Evolutionary conservation across 2,888 invertebrate genomes (phyloP), one percentile per base, ranked within the genome.

Genomic region (Terebella lapidaria): DNA sequence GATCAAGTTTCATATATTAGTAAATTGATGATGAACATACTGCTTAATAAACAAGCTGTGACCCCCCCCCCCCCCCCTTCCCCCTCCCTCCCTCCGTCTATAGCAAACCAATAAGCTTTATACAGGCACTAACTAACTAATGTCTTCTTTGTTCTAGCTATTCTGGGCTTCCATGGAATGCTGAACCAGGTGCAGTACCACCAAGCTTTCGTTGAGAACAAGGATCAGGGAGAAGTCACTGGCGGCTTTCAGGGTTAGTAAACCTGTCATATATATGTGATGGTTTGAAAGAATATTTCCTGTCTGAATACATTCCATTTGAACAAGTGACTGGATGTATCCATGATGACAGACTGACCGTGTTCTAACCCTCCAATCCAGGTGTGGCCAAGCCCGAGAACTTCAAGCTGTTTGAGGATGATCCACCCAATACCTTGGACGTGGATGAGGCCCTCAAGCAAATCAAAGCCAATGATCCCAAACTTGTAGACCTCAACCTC

Each of bases 181-280:
- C 92, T 99, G 89, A 99, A 96, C 82, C 99, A 99, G 84, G 95
- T 96, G 80, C 99, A 99, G 84, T 99, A 95, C 83, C 95, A 97
- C 84, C 94, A 95, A 63, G 96, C 97, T 46, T 72, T 82, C 54
- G 78, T 81, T 57, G 74, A 75, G 69, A 72, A 59, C 69, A 71
- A 59, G 64, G 65, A 53, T 27, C 45, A 35, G 20, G 56, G 51
- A 1, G 63, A 49, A 4, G 64, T 28, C 1, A n/a, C n/a, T n/a
- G 57, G 51, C 4, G 67, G 67, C 22, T 67, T 67, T 51, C 56
- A 56, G 55, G 60, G 66, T 66, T 25, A 29, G 54, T 35, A n/a
- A n/a, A n/a, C n/a, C n/a, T n/a, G n/a, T n/a, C n/a, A n/a, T n/a
- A n/a, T n/a, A n/a, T n/a, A n/a, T n/a, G n/a, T n/a, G n/a, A n/a